These are phyloP conservation scores for Meloidogyne exigua DNA, from an alignment of 1,140 invertebrate genomes.

Conservation along the genomic window DNA sequence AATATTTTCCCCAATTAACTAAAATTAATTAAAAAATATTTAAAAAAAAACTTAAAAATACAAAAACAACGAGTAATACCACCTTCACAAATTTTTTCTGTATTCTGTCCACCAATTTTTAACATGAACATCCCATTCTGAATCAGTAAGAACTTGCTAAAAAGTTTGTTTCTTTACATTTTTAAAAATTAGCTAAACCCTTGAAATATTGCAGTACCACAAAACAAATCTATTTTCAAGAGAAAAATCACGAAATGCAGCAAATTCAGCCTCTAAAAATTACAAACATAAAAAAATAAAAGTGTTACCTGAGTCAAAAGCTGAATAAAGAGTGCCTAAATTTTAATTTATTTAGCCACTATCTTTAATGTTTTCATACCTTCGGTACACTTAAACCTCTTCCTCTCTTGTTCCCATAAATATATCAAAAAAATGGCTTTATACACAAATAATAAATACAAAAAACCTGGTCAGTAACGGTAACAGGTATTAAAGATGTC, in stretches of 20 bases:
- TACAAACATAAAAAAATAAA: not conserved
- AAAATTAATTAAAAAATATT: not conserved
- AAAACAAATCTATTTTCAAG: constrained; percentile 29
- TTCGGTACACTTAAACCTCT: constrained; percentile 35
- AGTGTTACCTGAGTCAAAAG: constrained; percentile 40
- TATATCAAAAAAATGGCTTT: constrained; percentile 38
- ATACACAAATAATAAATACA: not conserved
- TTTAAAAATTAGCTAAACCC: not conserved
- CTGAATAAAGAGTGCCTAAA: constrained; percentile 34
- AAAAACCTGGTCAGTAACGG: constrained; percentile 48
- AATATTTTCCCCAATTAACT: not conserved
- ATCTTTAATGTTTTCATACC: not conserved
- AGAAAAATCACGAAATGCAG: constrained; percentile 39
- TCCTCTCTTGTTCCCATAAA: constrained; percentile 44
- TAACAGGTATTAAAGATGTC: constrained; percentile 32
- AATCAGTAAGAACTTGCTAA: constrained; percentile 40
- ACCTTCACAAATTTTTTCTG: constrained; percentile 4
- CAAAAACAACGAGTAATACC: too few relatives aligned
- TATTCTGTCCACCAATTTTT: constrained; percentile 38
- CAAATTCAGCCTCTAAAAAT: constrained; percentile 30
- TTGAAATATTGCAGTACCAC: constrained; percentile 27
- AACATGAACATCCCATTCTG: constrained; percentile 45
- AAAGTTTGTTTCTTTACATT: not conserved
- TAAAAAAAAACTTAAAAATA: too few relatives aligned
- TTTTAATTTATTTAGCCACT: not conserved